Percentiles rank a stretch among this genome's conserved stretches.
phyloP scores from a whole-genome alignment of 2,113 vertebrate genomes.

The Merops nubicus region DNA sequence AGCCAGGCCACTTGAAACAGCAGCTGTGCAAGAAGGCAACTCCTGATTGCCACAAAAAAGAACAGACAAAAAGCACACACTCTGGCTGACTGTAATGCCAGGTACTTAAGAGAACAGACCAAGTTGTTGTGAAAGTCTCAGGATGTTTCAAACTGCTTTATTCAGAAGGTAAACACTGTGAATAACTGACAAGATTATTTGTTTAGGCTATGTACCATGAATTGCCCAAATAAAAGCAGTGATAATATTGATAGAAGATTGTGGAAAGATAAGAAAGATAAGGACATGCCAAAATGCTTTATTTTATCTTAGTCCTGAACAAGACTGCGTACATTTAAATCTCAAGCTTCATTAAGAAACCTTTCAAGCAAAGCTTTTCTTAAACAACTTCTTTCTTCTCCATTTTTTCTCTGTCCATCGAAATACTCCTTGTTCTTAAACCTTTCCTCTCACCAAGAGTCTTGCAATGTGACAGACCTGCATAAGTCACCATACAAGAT shows the following conservation, averaged over 20 bases:
- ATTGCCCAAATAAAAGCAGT: neutral
- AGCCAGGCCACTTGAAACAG: neutral
- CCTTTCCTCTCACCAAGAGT: neutral
- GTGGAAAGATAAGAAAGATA: neutral
- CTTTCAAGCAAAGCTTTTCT: neutral
- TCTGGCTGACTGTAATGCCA: neutral
- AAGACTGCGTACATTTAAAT: neutral
- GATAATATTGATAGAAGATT: neutral
- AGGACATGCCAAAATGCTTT: neutral
- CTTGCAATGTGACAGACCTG: neutral
- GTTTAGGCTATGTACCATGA: neutral
- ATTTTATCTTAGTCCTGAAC: neutral
- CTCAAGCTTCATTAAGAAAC: neutral
- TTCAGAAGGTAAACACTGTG: neutral
- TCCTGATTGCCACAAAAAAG: neutral
- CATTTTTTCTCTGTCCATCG: no score
- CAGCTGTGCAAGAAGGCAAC: neutral
- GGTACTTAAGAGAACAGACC: neutral
- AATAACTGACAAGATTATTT: neutral
- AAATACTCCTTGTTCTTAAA: neutral
- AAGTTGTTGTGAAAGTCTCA: neutral
- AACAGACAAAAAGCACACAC: neutral
- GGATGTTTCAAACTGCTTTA: neutral
- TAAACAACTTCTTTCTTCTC: fast-evolving
- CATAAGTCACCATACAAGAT: neutral